Base-by-base conservation (phyloP, 1,140 invertebrate genomes). In the Mylabris phalerata region DNA sequence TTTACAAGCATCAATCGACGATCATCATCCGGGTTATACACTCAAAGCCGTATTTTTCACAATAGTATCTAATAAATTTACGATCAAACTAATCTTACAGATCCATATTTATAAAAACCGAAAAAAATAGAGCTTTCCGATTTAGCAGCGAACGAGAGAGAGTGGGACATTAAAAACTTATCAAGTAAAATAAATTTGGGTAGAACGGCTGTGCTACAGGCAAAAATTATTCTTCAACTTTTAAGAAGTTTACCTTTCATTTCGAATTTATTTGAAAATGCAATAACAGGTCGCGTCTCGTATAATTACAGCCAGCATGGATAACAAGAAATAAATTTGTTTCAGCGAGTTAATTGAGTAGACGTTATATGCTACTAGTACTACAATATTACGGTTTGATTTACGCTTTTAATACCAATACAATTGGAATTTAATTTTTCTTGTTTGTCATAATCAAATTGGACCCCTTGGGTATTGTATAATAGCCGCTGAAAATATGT, bases 241-340 rank as follows among this genome's bases (percentile, higher is more conserved):
- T 54, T 54, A 54, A 54, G 51, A 54, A 54, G 51, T 54, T 54
- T 54, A 54, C 46, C 51, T 54, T 54, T 54, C 51, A 54, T 54
- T 54, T 54, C 51, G 46, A 54, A 54, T 54, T 54, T 54, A 45
- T 54, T 54, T 45, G 51, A 54, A 54, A 54, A 54, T 54, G 51
- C 42, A 54, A 54, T 54, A 45, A 45, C 51, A 41, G 46, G 51
- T 45, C 42, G 27, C 27, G 26, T 45, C 51, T 45, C 42, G 46
- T 38, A 42, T 54, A 54, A 54, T 54, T 45, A 45, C 42, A 32
- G 32, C 41, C 43, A 54, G 42, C 46, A 45, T 42, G 44, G 40
- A 5, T 45, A 54, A 54, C 51, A 45, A 54, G 51, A 54, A 54
- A 54, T 45, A 54, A 54, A 54, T 54, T 54, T 54, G 51, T 54